Conservation (phyloP, 2,888 invertebrate species). For the Lottia gigantea region DNA sequence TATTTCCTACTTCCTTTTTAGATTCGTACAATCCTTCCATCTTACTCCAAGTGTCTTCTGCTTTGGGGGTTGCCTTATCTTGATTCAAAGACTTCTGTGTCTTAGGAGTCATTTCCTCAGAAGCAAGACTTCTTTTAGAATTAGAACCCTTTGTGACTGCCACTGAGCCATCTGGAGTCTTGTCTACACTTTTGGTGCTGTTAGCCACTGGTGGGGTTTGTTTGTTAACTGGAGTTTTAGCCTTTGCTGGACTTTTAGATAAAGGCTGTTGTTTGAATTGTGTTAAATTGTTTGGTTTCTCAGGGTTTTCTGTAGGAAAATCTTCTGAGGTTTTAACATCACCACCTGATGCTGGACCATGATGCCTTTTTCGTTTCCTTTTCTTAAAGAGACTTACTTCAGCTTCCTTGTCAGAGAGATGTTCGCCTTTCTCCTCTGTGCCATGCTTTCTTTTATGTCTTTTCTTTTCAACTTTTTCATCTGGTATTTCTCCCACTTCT, state of each 20-base stretch:
- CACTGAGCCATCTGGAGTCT: conserved; percentile 19
- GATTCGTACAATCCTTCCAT: conserved; percentile 52
- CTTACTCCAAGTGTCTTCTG: conserved; percentile 57
- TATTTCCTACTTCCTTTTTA: conserved; percentile 45
- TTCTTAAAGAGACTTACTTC: conserved; percentile 9
- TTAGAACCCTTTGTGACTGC: conserved; percentile 22
- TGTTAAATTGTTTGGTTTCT: neutral
- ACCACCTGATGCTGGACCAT: neutral
- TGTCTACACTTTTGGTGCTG: conserved; percentile 27
- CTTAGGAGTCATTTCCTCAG: conserved; percentile 31
- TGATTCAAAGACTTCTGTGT: neutral
- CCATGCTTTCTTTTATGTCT: conserved; percentile 14
- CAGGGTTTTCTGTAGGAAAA: conserved; percentile 12
- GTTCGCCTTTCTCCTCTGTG: conserved; percentile 22
- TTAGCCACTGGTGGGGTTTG: conserved; percentile 21
- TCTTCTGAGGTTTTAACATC: conserved; percentile 7
- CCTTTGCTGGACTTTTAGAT: conserved; percentile 15
- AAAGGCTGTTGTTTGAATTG: neutral
- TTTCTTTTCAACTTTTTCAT: conserved; percentile 11
- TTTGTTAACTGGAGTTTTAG: conserved; percentile 22
- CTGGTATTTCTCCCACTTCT: neutral
- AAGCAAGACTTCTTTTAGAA: conserved; percentile 45
- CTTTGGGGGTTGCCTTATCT: conserved; percentile 25
- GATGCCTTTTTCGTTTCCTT: conserved; percentile 27
- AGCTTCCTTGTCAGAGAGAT: conserved; percentile 16